These are phyloP conservation scores for Esperia sulphurella DNA, from an alignment of 2,888 invertebrate species.

Conservation along the genomic window DNA sequence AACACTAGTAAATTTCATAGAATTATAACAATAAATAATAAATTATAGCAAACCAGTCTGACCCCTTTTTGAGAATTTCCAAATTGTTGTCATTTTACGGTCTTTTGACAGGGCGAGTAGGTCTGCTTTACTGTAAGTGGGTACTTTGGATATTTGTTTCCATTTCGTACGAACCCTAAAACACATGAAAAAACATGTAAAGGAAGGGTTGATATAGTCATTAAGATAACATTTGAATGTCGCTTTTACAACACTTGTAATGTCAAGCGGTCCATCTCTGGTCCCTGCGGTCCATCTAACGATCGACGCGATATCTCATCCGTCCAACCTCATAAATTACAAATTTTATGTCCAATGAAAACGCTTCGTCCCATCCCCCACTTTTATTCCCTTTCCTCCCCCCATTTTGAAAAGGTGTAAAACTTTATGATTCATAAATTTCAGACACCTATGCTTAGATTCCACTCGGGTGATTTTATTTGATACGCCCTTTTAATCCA, in stretches of 20 bases:
- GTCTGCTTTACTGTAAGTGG: too few relatives aligned
- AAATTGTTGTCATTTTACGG: too few relatives aligned
- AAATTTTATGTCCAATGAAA: constrained; percentile 52
- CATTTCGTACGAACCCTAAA: too few relatives aligned
- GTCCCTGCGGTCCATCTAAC: constrained; percentile 15
- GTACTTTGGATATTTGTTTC: too few relatives aligned
- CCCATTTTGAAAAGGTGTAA: constrained; percentile 50
- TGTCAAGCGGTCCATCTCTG: constrained; percentile 10
- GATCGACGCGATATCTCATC: constrained; percentile 8
- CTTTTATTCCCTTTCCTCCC: constrained; percentile 9
- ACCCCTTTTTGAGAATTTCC: too few relatives aligned
- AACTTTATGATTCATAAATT: constrained; percentile 50
- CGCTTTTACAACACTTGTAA: constrained; percentile 1
- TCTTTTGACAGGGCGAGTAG: too few relatives aligned
- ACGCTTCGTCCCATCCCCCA: constrained; percentile 7
- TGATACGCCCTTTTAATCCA: constrained; percentile 28
- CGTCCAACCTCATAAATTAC: constrained; percentile 46
- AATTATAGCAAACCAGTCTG: too few relatives aligned
- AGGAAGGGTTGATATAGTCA: too few relatives aligned
- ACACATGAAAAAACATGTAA: too few relatives aligned
- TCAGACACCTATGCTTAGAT: constrained; percentile 34
- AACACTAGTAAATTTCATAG: too few relatives aligned
- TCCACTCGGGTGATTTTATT: constrained; percentile 33
- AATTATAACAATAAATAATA: too few relatives aligned
- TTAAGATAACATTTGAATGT: background rate